Evolutionary conservation across 2,888 invertebrate species (phyloP).

Genomic region (Parnassius apollo): DNA sequence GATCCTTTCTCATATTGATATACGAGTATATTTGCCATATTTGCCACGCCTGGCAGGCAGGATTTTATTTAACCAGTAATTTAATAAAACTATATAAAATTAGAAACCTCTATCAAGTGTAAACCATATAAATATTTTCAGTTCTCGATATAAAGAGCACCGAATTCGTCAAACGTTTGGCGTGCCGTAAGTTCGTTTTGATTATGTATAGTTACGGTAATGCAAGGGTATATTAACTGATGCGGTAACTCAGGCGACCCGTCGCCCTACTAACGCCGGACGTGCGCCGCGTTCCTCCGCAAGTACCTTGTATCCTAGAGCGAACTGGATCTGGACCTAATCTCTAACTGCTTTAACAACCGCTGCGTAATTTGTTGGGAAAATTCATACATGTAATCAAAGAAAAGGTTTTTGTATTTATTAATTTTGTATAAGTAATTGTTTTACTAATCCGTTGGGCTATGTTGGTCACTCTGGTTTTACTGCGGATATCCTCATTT

Average conservation of each 20-base stretch:
- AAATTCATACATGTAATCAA: neutral
- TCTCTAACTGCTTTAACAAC: neutral
- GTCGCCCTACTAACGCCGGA: constrained; percentile 7
- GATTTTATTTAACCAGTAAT: no score
- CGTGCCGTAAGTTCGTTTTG: neutral
- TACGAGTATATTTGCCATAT: no score
- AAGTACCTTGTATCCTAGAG: neutral
- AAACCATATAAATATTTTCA: neutral
- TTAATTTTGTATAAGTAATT: no score
- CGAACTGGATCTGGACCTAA: constrained; percentile 1
- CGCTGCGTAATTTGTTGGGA: no score
- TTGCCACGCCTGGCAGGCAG: no score
- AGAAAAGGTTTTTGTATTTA: no score
- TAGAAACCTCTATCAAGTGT: neutral
- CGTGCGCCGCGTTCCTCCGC: neutral
- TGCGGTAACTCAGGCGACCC: constrained; percentile 2
- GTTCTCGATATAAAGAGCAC: neutral
- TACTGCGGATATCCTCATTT: no score
- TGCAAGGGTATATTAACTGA: neutral
- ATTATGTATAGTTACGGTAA: neutral
- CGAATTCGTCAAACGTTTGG: neutral
- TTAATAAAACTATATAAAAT: no score
- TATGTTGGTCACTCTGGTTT: no score
- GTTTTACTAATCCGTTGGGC: no score
- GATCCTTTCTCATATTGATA: no score